phyloP scores from a whole-genome alignment of 2,113 vertebrate species.

The Psettodes erumei region DNA sequence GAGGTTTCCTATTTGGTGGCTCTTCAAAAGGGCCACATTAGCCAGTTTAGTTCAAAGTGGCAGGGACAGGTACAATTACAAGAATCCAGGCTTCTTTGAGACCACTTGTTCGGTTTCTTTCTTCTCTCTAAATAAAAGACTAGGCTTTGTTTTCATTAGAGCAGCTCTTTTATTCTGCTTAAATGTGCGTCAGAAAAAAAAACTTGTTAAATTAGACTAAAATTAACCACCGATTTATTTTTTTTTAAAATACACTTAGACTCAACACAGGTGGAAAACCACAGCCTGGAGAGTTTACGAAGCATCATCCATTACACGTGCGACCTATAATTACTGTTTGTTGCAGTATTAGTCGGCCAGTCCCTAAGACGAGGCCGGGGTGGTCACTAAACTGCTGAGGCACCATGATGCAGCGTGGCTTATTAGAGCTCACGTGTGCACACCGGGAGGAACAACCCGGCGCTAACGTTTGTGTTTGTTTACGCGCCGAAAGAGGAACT shows the following conservation, averaged over 20 bases:
- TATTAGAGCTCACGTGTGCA: conserved; percentile 43
- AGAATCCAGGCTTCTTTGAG: conserved; percentile 10
- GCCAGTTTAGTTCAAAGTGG: conserved; percentile 68
- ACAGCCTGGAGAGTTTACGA: conserved; percentile 51
- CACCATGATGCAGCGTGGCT: conserved; percentile 64
- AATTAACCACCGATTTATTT: neutral
- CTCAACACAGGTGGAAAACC: conserved; percentile 26
- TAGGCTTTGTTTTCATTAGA: neutral
- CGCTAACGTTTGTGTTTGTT: conserved; percentile 16
- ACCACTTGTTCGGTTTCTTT: conserved; percentile 63
- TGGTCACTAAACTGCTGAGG: conserved; percentile 76
- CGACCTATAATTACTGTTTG: conserved; percentile 76
- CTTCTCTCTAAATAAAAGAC: conserved; percentile 2
- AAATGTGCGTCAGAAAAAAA: neutral
- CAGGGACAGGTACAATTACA: conserved; percentile 54
- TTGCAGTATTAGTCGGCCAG: conserved; percentile 53
- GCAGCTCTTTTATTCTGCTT: neutral
- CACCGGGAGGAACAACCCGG: conserved; percentile 6
- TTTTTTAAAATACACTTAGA: conserved; percentile 13
- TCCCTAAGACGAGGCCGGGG: conserved; percentile 33
- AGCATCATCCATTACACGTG: conserved; percentile 57
- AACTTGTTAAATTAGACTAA: neutral
- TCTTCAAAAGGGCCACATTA: conserved; percentile 72
- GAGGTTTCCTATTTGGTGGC: conserved; percentile 75
- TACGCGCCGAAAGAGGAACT: conserved; percentile 8